These are phyloP conservation scores for Nebria brevicollis DNA, from an alignment of 2,888 invertebrate genomes.

Conservation along the genomic window DNA sequence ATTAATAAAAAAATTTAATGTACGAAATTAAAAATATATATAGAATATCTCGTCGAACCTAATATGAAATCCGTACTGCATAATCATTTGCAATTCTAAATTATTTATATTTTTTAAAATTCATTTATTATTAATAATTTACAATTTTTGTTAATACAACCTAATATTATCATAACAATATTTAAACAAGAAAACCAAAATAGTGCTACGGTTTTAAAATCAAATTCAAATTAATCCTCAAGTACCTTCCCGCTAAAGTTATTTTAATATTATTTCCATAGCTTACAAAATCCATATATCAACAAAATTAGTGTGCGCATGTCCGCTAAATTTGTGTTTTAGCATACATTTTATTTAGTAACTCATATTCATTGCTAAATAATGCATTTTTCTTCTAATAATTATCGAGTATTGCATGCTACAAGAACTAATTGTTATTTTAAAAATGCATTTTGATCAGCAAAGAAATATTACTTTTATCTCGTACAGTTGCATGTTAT, in stretches of 20 bases:
- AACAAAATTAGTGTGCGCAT: conserved; percentile 39
- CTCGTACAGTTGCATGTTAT: too few relatives aligned
- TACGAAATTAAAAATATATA: too few relatives aligned
- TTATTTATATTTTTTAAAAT: too few relatives aligned
- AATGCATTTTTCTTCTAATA: neutral
- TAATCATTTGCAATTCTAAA: too few relatives aligned
- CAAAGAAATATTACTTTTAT: neutral
- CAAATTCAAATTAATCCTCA: neutral
- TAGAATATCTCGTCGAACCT: too few relatives aligned
- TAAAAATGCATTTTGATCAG: neutral
- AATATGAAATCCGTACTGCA: too few relatives aligned
- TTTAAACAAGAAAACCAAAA: too few relatives aligned
- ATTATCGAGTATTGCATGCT: too few relatives aligned
- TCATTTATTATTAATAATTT: too few relatives aligned
- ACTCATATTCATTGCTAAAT: neutral
- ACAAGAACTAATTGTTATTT: neutral
- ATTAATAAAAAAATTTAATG: too few relatives aligned
- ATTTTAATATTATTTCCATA: conserved; percentile 30
- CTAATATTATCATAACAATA: too few relatives aligned
- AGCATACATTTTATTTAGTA: conserved; percentile 15
- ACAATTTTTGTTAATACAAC: too few relatives aligned
- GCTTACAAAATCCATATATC: conserved; percentile 25
- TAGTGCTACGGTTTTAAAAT: neutral
- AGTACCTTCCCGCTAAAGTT: conserved; percentile 8
- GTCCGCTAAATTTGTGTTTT: conserved; percentile 33